Evolutionary conservation across 2,888 invertebrate species (phyloP).

Genomic region (Drosophila greeni): DNA sequence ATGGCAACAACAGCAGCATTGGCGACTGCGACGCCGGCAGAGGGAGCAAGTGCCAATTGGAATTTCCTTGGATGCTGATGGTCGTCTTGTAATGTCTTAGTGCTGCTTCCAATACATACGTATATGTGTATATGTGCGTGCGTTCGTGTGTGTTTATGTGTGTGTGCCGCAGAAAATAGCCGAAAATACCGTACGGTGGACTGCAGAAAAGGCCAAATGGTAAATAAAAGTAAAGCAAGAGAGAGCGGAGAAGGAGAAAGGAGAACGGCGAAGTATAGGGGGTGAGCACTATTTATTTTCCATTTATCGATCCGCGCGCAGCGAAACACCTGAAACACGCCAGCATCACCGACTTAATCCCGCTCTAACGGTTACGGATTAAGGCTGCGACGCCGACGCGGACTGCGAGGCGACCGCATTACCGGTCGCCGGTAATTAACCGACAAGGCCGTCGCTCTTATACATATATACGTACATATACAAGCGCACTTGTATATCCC

Average conservation of each 20-base stretch:
- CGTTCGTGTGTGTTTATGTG: constrained; percentile 5
- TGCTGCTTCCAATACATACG: constrained; percentile 20
- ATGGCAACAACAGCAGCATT: constrained; percentile 15
- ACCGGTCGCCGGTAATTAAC: constrained; percentile 46
- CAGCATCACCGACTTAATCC: constrained; percentile 38
- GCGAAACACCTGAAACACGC: constrained; percentile 24
- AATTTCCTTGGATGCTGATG: constrained; percentile 46
- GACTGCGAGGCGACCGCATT: constrained; percentile 29
- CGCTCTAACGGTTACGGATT: constrained; percentile 32
- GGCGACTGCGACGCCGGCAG: constrained; percentile 21
- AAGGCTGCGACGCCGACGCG: constrained; percentile 39
- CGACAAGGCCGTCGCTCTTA: constrained; percentile 38
- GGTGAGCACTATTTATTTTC: constrained; percentile 15
- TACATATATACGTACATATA: neutral
- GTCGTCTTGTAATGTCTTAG: constrained; percentile 29
- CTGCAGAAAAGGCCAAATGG: constrained; percentile 24
- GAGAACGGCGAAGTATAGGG: constrained; percentile 1
- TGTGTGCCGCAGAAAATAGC: constrained; percentile 12
- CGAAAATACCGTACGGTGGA: constrained; percentile 14
- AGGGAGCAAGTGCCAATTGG: constrained; percentile 19
- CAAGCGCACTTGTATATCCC: constrained; percentile 2
- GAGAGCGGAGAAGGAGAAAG: constrained; percentile 16
- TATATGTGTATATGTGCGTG: constrained; percentile 15
- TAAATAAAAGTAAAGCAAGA: constrained; percentile 14
- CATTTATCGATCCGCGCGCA: constrained; percentile 38